phyloP scores from a whole-genome alignment of 2,888 invertebrate genomes.

The Stegophylla sp. region DNA sequence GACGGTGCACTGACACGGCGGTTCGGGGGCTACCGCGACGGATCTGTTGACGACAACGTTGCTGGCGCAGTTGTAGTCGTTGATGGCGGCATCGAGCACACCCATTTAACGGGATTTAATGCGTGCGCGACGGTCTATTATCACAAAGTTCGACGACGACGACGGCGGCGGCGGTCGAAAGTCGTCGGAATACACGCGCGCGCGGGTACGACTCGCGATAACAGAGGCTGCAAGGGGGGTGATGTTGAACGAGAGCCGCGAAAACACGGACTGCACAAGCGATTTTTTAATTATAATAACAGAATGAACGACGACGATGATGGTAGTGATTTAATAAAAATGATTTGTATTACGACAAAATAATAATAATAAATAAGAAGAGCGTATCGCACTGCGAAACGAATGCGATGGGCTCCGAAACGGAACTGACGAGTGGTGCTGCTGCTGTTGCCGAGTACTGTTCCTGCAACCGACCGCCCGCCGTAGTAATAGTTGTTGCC shows the following conservation, averaged over 20 bases:
- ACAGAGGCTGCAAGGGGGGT: too few species aligned
- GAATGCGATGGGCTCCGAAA: slow-evolving; percentile 51
- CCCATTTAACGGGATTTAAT: slow-evolving; percentile 53
- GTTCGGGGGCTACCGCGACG: slow-evolving; percentile 44
- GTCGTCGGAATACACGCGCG: too few species aligned
- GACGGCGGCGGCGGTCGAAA: too few species aligned
- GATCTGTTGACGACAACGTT: slow-evolving; percentile 34
- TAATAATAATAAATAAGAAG: too few species aligned
- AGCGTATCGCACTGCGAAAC: neutral
- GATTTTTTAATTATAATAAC: too few species aligned
- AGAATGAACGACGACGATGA: neutral
- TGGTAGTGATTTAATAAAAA: too few species aligned
- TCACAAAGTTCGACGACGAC: neutral
- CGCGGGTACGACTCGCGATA: too few species aligned
- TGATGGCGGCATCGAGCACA: slow-evolving; percentile 37
- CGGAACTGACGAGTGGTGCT: slow-evolving; percentile 42
- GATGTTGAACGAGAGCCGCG: too few species aligned
- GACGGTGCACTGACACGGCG: slow-evolving; percentile 61
- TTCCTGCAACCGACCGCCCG: slow-evolving; percentile 15
- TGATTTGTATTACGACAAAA: too few species aligned
- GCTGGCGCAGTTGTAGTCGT: slow-evolving; percentile 32
- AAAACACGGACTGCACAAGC: too few species aligned
- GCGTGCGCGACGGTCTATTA: neutral
- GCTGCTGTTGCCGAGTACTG: slow-evolving; percentile 2
- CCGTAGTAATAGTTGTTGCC: neutral